Percentiles rank a stretch among this genome's conserved stretches.
Conservation (phyloP, 1,140 invertebrate species). For the Ostrea denselamellosa region DNA sequence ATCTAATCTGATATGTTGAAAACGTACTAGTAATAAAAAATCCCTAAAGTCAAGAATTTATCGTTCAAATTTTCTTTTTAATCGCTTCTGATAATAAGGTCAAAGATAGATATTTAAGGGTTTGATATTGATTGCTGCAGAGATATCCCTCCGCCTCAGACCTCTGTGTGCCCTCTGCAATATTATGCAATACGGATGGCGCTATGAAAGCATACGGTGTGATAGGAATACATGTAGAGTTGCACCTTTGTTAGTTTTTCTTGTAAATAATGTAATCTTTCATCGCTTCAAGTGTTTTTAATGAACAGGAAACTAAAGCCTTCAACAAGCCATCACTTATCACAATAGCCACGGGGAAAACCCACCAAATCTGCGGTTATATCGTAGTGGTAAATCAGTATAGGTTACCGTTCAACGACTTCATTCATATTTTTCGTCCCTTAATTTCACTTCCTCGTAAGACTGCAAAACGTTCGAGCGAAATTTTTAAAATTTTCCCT, state of each 20-base stretch:
- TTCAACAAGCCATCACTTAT: neutral
- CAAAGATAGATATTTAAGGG: neutral
- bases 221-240: neutral
- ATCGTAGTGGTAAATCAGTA: no score
- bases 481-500: no score
- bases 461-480: no score
- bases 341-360: neutral
- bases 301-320: neutral
- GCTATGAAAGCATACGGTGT: neutral
- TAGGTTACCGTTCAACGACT: no score
- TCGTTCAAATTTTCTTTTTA: neutral
- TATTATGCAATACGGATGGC: conserved; percentile 17
- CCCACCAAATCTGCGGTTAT: no score
- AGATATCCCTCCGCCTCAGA: neutral
- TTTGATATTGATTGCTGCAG: no score
- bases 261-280: conserved; percentile 30
- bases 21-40: conserved; percentile 6
- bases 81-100: conserved; percentile 4
- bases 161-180: neutral
- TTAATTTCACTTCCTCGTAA: no score
- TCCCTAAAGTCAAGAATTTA: conserved; percentile 17
- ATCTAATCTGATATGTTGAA: conserved; percentile 28
- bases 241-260: neutral
- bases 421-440: no score
- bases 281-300: conserved; percentile 7